Conservation (phyloP, 2,113 vertebrate species). For the Scolopax mira region DNA sequence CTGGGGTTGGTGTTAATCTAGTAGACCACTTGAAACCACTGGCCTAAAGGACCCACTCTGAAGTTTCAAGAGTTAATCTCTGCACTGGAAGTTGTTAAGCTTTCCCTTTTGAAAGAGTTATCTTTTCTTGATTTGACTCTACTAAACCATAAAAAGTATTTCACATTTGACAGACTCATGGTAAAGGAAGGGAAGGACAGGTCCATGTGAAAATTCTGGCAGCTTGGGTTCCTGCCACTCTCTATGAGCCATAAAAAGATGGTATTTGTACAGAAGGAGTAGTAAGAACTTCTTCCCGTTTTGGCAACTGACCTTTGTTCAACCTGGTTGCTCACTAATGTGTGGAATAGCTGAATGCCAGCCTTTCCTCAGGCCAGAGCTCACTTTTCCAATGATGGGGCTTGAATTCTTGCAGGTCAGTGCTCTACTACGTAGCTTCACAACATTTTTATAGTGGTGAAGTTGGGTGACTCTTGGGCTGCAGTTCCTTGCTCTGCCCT, state of each 20-base stretch:
- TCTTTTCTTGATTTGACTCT: background rate
- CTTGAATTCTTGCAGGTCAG: background rate
- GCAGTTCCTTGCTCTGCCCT: background rate
- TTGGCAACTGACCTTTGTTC: background rate
- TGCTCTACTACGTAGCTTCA: background rate
- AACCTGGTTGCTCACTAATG: background rate
- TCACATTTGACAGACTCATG: background rate
- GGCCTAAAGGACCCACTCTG: background rate
- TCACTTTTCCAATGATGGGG: background rate
- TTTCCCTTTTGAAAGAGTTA: background rate
- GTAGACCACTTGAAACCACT: background rate
- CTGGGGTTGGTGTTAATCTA: background rate
- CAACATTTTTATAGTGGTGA: background rate
- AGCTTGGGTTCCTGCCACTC: background rate
- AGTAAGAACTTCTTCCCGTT: background rate
- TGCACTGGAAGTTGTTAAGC: background rate
- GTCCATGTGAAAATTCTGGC: background rate
- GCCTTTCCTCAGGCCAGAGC: background rate
- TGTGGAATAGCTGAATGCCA: background rate
- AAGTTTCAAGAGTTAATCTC: background rate
- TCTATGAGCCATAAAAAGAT: background rate
- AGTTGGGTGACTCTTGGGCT: accelerated
- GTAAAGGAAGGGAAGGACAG: background rate
- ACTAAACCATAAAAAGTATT: background rate
- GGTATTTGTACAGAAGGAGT: background rate